Evolutionary conservation across 2,113 vertebrate species (phyloP), one percentile per base, ranked within the genome.

Genomic region (Heterochromis multidens): DNA sequence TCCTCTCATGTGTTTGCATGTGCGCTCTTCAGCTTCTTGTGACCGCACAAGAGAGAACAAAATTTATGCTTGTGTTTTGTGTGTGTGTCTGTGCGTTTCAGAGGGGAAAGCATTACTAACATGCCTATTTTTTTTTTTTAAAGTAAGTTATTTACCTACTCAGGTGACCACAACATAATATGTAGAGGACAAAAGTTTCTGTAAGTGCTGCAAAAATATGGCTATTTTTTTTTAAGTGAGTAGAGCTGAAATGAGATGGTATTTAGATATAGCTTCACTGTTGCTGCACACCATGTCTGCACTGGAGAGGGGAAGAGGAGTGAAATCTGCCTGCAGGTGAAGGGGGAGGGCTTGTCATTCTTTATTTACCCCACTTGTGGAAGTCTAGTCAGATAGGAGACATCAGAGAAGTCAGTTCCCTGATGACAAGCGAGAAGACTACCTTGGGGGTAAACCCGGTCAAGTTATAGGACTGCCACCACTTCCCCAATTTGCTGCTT

Each of bases 321-420:
- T 82, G 76, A 89, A 83, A 81, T 40, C 77, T 86, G 92, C 88
- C 91, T 81, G 57, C 70, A 79, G 91, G 90, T 82, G 78, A 81
- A 61, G 57, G 46, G n/a, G 63, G 54, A 72, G 84, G 82, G 65
- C 80, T 81, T 95, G 93, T 94, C 92, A 87, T 61, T 92, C 90
- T 92, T 92, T 91, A 94, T 95, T 95, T 95, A 85, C 88, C 76
- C 86, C 81, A 90, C 93, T 93, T 93, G 90, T 85, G 77, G 82
- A 87, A 92, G 91, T 92, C 82, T 62, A 72, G 89, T 93, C 76
- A 12, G 92, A 93, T 87, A 84, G 27, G 35, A 80, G 82, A 90
- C 80, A 77, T 92, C 76, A 86, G 85, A 79, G 86, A 77, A 85
- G 87, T 87, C 85, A 85, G 77, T 87, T 91, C 92, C 79, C 92